Conservation (phyloP, 2,888 invertebrate genomes). For the Fragum sueziense region DNA sequence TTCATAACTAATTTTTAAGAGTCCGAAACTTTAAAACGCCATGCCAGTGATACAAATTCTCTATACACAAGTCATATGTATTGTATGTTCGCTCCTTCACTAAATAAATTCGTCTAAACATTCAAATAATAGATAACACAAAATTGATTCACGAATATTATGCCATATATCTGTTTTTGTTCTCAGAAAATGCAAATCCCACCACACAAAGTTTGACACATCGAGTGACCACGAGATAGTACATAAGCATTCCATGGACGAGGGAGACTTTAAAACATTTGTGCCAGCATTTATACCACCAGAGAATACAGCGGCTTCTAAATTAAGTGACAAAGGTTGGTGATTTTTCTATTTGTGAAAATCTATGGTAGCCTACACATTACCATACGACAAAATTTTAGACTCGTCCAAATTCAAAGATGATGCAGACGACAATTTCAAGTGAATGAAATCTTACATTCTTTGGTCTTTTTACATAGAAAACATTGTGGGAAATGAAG, state of each 20-base stretch:
- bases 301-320: neutral
- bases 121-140: too few species aligned
- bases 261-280: slow-evolving; percentile 24
- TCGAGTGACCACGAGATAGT: slow-evolving; percentile 7
- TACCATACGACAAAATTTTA: too few species aligned
- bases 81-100: neutral
- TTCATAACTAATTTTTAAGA: too few species aligned
- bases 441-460: too few species aligned
- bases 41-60: neutral
- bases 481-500: neutral
- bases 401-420: too few species aligned
- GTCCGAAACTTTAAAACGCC: too few species aligned
- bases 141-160: too few species aligned
- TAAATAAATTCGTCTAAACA: neutral
- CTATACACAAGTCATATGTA: neutral
- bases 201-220: slow-evolving; percentile 1
- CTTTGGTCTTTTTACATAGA: too few species aligned
- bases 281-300: slow-evolving; percentile 3
- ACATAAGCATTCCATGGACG: slow-evolving; percentile 15
- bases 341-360: too few species aligned
- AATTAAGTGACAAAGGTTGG: too few species aligned
- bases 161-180: neutral
- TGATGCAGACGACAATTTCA: neutral
- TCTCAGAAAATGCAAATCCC: slow-evolving; percentile 3
- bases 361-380: too few species aligned